Conservation (phyloP, 2,113 vertebrate genomes). For the Hydropotes inermis region DNA sequence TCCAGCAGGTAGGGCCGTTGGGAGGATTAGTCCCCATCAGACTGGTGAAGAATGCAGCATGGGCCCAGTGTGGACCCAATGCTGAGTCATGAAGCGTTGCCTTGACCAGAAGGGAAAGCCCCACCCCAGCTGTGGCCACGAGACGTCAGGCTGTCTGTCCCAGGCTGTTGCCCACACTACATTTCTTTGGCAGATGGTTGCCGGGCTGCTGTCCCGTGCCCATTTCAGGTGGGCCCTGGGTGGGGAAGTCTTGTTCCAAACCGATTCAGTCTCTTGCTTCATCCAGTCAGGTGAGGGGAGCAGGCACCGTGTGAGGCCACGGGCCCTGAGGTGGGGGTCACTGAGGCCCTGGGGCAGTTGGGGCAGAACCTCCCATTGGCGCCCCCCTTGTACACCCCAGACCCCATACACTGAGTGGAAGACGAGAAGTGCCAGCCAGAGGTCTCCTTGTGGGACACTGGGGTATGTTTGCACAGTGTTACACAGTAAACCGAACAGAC, state of each 20-base stretch:
- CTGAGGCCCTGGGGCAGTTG: not conserved
- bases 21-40: not conserved
- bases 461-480: not conserved
- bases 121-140: not conserved
- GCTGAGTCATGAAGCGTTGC: not conserved
- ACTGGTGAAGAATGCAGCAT: no score
- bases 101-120: not conserved
- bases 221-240: not conserved
- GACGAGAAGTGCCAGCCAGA: not conserved
- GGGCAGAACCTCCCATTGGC: not conserved
- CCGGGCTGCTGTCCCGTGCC: not conserved
- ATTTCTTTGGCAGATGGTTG: not conserved
- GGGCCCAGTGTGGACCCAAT: rapidly evolving
- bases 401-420: not conserved
- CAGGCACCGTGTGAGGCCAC: no score
- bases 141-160: not conserved
- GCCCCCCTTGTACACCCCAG: no score
- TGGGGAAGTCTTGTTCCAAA: not conserved
- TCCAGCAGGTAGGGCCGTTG: no score
- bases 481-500: not conserved
- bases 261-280: not conserved
- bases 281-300: not conserved
- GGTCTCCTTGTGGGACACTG: rapidly evolving
- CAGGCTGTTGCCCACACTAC: not conserved
- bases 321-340: not conserved